Percentiles rank a stretch among this genome's conserved stretches.
These are phyloP conservation scores for Neoascia interrupta DNA, from an alignment of 2,888 invertebrate genomes.

Conservation along the genomic window DNA sequence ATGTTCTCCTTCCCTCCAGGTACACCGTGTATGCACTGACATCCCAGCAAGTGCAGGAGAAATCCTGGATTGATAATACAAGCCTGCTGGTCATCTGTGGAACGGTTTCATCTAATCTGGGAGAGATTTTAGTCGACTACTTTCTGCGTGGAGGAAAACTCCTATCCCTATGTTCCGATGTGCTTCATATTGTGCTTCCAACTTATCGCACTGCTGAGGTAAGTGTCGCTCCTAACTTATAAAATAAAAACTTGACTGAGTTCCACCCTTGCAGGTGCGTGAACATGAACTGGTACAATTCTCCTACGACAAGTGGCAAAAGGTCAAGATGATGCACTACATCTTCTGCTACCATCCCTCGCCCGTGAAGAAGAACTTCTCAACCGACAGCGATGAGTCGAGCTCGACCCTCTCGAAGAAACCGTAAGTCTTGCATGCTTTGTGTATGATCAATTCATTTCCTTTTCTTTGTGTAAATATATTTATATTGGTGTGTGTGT, in stretches of 20 bases:
- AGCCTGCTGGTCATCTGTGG: conserved; percentile 89
- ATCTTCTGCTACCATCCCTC: conserved; percentile 94
- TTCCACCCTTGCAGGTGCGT: conserved; percentile 82
- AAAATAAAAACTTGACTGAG: neutral
- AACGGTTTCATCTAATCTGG: conserved; percentile 84
- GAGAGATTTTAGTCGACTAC: conserved; percentile 85
- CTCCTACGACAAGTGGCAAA: conserved; percentile 90
- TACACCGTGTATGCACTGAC: conserved; percentile 85
- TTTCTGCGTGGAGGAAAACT: conserved; percentile 87
- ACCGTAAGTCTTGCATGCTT: conserved; percentile 77
- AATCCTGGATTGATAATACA: conserved; percentile 82
- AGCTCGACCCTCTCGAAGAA: conserved; percentile 80
- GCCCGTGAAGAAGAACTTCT: conserved; percentile 90
- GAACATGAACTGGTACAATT: conserved; percentile 92
- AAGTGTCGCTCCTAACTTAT: neutral
- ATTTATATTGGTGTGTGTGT: conserved; percentile 17
- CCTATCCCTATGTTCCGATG: conserved; percentile 89
- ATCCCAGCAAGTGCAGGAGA: conserved; percentile 76
- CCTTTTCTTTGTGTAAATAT: conserved; percentile 10
- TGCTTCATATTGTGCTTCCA: conserved; percentile 88
- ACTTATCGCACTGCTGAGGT: conserved; percentile 92
- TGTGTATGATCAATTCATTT: conserved; percentile 15
- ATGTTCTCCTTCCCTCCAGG: conserved; percentile 74
- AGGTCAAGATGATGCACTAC: conserved; percentile 92
- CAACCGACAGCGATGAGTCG: conserved; percentile 86